These are phyloP conservation scores for Spisula subtruncata DNA, from an alignment of 2,888 invertebrate genomes.

Conservation along the genomic window DNA sequence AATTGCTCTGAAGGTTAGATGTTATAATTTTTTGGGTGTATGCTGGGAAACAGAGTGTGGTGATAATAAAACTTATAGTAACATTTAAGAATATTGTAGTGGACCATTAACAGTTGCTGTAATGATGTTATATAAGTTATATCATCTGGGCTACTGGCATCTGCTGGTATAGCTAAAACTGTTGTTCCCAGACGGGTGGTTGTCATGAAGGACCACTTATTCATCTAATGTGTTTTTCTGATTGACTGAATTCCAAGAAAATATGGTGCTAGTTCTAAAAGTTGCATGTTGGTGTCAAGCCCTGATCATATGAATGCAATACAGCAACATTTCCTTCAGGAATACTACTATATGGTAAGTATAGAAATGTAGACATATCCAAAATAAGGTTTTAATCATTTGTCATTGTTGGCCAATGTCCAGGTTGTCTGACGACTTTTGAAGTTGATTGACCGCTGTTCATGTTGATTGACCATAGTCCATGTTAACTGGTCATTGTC, in stretches of 20 bases:
- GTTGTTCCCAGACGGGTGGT: not conserved
- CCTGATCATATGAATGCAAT: too few relatives aligned
- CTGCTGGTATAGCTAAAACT: not conserved
- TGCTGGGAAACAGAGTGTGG: not conserved
- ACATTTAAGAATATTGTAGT: not conserved
- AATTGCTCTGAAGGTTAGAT: not conserved
- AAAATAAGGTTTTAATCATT: too few relatives aligned
- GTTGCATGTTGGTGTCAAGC: too few relatives aligned
- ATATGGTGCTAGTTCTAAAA: too few relatives aligned
- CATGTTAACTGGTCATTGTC: too few relatives aligned
- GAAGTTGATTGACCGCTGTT: too few relatives aligned
- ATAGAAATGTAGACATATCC: too few relatives aligned
- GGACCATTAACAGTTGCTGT: not conserved
- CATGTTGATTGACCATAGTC: too few relatives aligned
- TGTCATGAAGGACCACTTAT: not conserved
- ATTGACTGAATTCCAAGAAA: not conserved
- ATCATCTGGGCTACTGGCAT: not conserved
- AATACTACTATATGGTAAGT: too few relatives aligned
- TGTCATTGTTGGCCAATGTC: too few relatives aligned
- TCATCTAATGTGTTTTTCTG: not conserved
- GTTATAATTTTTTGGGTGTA: not conserved
- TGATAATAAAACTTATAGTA: not conserved
- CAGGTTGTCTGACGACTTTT: too few relatives aligned
- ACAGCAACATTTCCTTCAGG: too few relatives aligned
- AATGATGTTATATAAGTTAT: not conserved